Percentiles rank a stretch among this genome's conserved stretches.
These are phyloP conservation scores for Eriocheir sinensis DNA, from an alignment of 1,140 invertebrate genomes.

Conservation along the genomic window DNA sequence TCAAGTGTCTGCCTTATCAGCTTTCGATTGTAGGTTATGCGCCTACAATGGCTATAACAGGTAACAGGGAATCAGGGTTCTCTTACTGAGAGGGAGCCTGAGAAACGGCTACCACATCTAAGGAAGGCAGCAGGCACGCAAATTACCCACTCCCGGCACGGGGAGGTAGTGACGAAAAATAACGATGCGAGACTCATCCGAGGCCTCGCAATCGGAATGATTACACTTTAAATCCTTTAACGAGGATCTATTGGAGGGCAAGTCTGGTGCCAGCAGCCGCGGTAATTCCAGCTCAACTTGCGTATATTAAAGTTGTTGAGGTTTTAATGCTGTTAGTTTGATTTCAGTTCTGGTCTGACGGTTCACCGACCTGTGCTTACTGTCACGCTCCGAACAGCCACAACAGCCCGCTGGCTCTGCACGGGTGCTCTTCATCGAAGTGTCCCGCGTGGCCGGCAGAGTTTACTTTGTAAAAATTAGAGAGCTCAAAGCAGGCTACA, in stretches of 20 bases:
- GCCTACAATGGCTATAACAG: slow-evolving; percentile 91
- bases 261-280: slow-evolving; percentile 96
- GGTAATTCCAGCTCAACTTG: slow-evolving; percentile 96
- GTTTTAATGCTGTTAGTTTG: slow-evolving; percentile 80
- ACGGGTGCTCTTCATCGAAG: slow-evolving; percentile 80
- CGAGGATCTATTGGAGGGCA: slow-evolving; percentile 94
- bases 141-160: slow-evolving; percentile 92
- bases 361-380: slow-evolving; percentile 79
- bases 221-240: slow-evolving; percentile 93
- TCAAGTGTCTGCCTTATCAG: too few relatives aligned
- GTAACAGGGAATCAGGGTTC: too few relatives aligned
- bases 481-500: slow-evolving; percentile 90
- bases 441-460: slow-evolving; percentile 82
- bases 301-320: slow-evolving; percentile 93
- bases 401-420: slow-evolving; percentile 80
- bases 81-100: background rate
- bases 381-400: slow-evolving; percentile 79
- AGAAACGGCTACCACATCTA: slow-evolving; percentile 84
- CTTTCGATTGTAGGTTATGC: slow-evolving; percentile 89
- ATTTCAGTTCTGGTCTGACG: slow-evolving; percentile 69
- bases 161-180: slow-evolving; percentile 89
- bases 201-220: slow-evolving; percentile 93
- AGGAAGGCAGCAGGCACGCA: slow-evolving; percentile 94
- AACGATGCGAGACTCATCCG: too few relatives aligned
- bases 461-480: slow-evolving; percentile 92